Percentiles rank a stretch among this genome's conserved stretches.
These are phyloP conservation scores for Ispidina picta DNA, from an alignment of 2,797 vertebrate genomes.

Conservation along the genomic window DNA sequence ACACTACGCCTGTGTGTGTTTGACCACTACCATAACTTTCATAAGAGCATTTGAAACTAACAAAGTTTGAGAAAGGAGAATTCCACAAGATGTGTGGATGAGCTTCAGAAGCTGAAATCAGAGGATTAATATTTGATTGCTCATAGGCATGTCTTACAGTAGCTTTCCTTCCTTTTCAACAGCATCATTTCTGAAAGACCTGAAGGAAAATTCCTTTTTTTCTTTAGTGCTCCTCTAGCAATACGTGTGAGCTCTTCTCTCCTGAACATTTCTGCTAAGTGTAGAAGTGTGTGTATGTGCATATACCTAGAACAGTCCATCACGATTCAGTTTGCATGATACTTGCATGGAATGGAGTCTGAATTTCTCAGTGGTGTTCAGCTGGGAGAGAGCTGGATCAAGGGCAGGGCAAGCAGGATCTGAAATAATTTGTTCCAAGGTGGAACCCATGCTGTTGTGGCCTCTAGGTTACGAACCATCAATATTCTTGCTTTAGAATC, in stretches of 20 bases:
- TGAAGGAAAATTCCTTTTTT: neutral
- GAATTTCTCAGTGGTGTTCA: neutral
- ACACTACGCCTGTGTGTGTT: neutral
- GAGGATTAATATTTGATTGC: neutral
- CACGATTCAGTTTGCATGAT: constrained; percentile 4
- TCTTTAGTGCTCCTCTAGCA: neutral
- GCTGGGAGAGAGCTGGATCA: neutral
- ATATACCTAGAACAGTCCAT: neutral
- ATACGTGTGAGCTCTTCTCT: neutral
- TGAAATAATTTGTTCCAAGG: neutral
- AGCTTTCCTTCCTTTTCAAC: neutral
- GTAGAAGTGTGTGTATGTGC: neutral
- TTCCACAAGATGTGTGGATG: neutral
- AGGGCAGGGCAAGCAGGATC: neutral
- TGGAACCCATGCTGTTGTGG: neutral
- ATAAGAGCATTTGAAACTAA: neutral
- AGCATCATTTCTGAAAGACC: neutral
- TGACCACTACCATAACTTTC: neutral
- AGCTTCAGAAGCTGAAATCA: neutral
- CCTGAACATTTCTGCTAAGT: neutral
- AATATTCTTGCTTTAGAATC: neutral
- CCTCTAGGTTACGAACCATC: neutral
- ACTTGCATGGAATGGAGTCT: neutral
- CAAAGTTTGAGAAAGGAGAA: neutral
- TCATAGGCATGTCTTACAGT: neutral